A percentile compares a stretch with the other conserved stretches of the same genome.
phyloP scores from a whole-genome alignment of 2,113 vertebrate species.

The Narcine bancroftii region DNA sequence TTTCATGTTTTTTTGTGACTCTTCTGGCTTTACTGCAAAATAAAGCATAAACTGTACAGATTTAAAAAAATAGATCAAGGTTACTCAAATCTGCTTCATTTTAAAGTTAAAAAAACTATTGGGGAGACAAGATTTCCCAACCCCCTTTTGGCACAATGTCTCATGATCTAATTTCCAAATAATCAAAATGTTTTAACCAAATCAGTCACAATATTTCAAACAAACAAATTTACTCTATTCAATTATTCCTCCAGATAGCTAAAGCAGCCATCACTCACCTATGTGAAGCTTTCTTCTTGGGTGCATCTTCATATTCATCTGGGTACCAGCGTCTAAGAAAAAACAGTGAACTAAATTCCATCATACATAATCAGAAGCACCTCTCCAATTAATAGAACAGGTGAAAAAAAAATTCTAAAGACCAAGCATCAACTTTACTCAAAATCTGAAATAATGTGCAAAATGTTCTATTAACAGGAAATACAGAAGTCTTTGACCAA shows the following conservation, averaged over 20 bases:
- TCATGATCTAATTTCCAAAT: background rate
- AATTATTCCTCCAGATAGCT: background rate
- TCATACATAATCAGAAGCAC: background rate
- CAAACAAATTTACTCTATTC: background rate
- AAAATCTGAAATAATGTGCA: background rate
- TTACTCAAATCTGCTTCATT: background rate
- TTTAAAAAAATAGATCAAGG: background rate
- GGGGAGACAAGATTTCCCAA: background rate
- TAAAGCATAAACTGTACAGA: background rate
- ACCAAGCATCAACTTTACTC: background rate
- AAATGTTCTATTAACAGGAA: background rate
- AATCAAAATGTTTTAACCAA: too few species aligned
- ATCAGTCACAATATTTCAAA: background rate
- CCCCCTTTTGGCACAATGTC: background rate
- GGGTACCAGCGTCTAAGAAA: slow-evolving; percentile 84
- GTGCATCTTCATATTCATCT: slow-evolving; percentile 72
- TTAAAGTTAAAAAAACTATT: background rate
- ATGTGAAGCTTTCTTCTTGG: slow-evolving; percentile 82
- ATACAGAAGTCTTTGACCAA: background rate
- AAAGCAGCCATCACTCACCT: slow-evolving; percentile 59
- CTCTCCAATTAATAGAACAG: background rate
- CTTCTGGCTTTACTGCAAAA: background rate
- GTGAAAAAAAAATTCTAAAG: background rate
- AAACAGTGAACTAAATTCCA: background rate
- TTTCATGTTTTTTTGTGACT: background rate